Base-by-base conservation (phyloP, 2,113 vertebrate genomes). In the Pelodiscus sinensis region DNA sequence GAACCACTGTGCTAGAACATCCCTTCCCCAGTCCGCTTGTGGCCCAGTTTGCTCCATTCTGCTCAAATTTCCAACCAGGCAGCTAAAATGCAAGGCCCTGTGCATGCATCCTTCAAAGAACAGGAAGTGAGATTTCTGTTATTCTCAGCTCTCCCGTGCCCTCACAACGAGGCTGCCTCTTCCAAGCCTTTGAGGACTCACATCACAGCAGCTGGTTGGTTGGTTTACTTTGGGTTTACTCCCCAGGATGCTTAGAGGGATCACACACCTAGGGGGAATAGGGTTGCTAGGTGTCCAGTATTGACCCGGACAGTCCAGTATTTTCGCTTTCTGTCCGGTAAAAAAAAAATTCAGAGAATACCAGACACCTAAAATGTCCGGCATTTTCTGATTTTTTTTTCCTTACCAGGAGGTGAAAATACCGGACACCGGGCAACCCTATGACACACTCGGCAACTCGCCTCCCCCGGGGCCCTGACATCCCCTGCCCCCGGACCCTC, bases 141-240 rank as follows among this genome's bases (percentile, higher is more conserved):
- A 16, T 31, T 9, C 65, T 35, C 65, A 35, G 86, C 84, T 29
- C 29, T 73, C 86, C 18, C 50, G 73, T 52, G 1, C 57, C 57
- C 92, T 93, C 58, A 16, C 15, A 87, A 73, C 3, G 3, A 3
- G 13, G 79, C 91, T 3, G 79, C 82, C 84, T 62, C 77, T 78
- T 57, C 79, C 87, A 21, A 79, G n/a, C 84, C 77, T 55, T 78
- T 55, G 2, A 75, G 60, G 80, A 73, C 38, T 50, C 1, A 27
- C 79, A 25, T 73, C 44, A 1, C n/a, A 54, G 4, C 21, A 0
- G 0, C 50, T 68, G 65, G 2, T 84, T n/a, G 81, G 6, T 51
- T 31, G 71, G 5, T 0, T 1, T 54, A 60, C 1, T 3, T 21
- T 0, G 2, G 25, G 84, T 57, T 56, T n/a, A n/a, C n/a, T n/a